Conservation (phyloP, 1,140 invertebrate species). For the Calosoma granatense region DNA sequence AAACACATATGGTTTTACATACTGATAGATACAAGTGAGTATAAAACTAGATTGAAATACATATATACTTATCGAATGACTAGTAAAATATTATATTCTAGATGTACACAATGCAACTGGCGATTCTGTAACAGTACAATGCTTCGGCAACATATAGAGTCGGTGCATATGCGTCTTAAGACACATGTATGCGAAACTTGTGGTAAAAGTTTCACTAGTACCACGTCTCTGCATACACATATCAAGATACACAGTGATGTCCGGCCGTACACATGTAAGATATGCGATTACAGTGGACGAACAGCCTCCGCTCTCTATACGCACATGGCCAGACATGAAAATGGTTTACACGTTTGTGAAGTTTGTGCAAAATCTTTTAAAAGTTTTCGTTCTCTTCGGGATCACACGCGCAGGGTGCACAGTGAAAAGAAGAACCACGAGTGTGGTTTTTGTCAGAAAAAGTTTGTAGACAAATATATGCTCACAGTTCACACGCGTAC, state of each 20-base stretch:
- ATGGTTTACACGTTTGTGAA: constrained; percentile 22
- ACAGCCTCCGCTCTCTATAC: constrained; percentile 23
- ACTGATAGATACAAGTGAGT: constrained; percentile 21
- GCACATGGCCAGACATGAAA: constrained; percentile 24
- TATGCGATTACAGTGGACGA: constrained; percentile 38
- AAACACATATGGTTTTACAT: constrained; percentile 23
- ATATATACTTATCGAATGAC: background rate
- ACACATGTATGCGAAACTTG: constrained; percentile 37
- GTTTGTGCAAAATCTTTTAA: constrained; percentile 27
- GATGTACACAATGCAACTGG: constrained; percentile 20
- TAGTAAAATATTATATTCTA: constrained; percentile 13
- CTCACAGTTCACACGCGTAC: constrained; percentile 20
- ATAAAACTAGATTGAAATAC: background rate
- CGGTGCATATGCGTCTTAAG: constrained; percentile 21
- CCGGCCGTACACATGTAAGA: constrained; percentile 44
- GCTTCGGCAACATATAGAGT: constrained; percentile 19
- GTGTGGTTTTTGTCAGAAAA: constrained; percentile 24
- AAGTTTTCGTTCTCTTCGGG: constrained; percentile 22
- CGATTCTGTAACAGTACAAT: constrained; percentile 17
- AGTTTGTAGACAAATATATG: constrained; percentile 24
- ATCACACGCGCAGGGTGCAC: constrained; percentile 23
- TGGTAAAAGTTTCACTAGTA: constrained; percentile 41
- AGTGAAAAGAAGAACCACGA: constrained; percentile 20
- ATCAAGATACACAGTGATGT: constrained; percentile 63
- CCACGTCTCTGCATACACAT: constrained; percentile 53